Evolutionary conservation across 2,797 vertebrate genomes (phyloP).

Genomic region (Masticophis lateralis): DNA sequence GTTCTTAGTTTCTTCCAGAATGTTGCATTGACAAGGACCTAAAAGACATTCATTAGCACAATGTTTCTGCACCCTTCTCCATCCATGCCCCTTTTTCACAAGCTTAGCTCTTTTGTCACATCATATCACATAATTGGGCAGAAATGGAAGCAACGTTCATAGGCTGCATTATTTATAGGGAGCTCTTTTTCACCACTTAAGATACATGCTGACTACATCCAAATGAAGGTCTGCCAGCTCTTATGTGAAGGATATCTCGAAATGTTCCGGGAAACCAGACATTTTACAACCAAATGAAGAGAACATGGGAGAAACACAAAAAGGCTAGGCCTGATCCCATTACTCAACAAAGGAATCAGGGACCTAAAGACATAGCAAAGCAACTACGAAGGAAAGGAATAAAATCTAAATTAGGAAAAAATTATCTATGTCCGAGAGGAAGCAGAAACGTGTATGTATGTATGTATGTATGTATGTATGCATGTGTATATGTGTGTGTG

Average conservation of each 20-base stretch:
- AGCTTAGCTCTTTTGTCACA: background rate
- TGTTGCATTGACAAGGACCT: background rate
- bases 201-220: background rate
- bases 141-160: background rate
- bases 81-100: background rate
- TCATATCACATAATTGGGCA: background rate
- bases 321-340: background rate
- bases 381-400: background rate
- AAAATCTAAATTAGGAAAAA: background rate
- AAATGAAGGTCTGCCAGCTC: background rate
- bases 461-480: too few species aligned
- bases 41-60: conserved; percentile 9
- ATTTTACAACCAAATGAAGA: background rate
- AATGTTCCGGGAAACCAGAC: background rate
- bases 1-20: background rate
- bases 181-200: background rate
- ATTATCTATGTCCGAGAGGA: background rate
- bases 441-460: background rate
- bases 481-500: too few species aligned
- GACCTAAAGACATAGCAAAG: background rate
- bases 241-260: background rate
- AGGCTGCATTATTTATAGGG: conserved; percentile 12
- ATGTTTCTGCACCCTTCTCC: background rate
- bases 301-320: background rate
- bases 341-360: background rate